Evolutionary conservation across 2,797 vertebrate species (phyloP).

Genomic region (Oceanodroma leucorhoa): DNA sequence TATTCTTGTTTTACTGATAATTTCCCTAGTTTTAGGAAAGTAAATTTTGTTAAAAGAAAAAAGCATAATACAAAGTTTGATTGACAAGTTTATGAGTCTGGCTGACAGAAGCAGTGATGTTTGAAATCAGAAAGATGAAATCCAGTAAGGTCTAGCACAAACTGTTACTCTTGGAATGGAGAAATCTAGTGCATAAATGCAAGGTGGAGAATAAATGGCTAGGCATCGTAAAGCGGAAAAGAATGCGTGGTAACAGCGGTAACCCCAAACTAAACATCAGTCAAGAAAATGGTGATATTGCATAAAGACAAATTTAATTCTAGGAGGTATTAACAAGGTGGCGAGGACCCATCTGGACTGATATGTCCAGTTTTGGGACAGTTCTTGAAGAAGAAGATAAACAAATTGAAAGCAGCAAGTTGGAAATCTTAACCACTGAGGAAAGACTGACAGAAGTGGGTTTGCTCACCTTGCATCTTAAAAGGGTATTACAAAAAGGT

Average conservation of each 20-base stretch:
- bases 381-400: background rate
- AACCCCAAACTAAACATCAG: background rate
- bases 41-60: background rate
- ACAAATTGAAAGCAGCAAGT: background rate
- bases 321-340: too few relatives aligned
- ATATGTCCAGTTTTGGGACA: background rate
- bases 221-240: background rate
- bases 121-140: background rate
- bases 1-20: background rate
- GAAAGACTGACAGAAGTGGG: background rate
- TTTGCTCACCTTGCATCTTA: background rate
- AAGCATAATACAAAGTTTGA: background rate
- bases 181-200: background rate
- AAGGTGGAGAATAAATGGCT: background rate
- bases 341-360: background rate
- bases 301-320: background rate
- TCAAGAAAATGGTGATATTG: background rate
- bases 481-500: background rate
- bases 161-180: background rate
- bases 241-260: rapidly evolving
- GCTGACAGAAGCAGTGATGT: background rate
- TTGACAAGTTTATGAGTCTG: background rate
- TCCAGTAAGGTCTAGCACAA: background rate
- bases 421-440: background rate
- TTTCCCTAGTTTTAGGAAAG: background rate